Percentiles rank a stretch among this genome's conserved stretches.
phyloP scores from a whole-genome alignment of 2,888 invertebrate genomes.

The Blastobasis lacticolella region DNA sequence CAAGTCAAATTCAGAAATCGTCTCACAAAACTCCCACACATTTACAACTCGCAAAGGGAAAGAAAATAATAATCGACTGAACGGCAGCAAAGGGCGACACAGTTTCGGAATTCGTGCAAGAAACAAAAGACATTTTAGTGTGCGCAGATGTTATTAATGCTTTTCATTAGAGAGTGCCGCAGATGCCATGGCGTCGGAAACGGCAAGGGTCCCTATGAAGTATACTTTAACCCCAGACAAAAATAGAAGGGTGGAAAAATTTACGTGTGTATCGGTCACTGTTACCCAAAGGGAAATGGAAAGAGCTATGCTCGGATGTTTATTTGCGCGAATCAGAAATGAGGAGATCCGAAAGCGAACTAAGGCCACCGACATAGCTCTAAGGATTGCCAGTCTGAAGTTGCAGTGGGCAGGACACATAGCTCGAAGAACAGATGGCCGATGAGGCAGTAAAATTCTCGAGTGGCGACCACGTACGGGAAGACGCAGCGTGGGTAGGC shows the following conservation, averaged over 20 bases:
- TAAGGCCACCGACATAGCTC: too few species aligned
- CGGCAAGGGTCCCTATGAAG: conserved; percentile 2
- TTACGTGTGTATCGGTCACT: too few species aligned
- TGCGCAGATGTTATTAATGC: conserved; percentile 54
- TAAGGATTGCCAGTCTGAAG: too few species aligned
- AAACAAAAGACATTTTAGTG: conserved; percentile 50
- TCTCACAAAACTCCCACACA: not conserved
- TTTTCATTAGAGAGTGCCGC: conserved; percentile 41
- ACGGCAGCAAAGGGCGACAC: conserved; percentile 22
- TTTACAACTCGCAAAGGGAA: not conserved
- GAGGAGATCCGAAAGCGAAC: too few species aligned
- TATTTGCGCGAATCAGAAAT: too few species aligned
- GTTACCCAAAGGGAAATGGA: too few species aligned
- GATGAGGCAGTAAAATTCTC: too few species aligned
- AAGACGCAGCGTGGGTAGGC: too few species aligned
- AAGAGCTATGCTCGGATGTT: too few species aligned
- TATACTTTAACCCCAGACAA: not conserved
- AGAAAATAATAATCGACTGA: conserved; percentile 13
- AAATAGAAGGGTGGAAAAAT: not conserved
- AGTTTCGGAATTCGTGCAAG: conserved; percentile 38
- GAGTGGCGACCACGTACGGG: too few species aligned
- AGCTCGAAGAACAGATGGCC: too few species aligned
- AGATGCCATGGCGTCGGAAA: conserved; percentile 20
- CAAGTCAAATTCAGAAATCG: not conserved
- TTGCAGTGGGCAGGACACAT: too few species aligned